Conservation (phyloP, 1,140 invertebrate species). For the Pissodes strobi region DNA sequence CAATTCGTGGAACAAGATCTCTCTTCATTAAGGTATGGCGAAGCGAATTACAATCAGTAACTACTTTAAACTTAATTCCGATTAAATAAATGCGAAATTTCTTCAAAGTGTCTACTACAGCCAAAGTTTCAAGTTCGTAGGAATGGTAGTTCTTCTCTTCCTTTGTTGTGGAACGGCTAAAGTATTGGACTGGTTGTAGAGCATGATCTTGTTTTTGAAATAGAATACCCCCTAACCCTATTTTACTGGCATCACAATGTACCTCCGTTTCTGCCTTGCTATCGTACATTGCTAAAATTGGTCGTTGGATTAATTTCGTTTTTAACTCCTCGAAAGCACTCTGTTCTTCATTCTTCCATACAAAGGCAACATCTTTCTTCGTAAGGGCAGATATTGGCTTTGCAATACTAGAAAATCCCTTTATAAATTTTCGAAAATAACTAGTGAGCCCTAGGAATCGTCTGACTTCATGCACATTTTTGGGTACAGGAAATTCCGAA, state of each 20-base stretch:
- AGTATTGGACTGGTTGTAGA: constrained; percentile 19
- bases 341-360: neutral
- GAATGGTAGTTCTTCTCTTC: constrained; percentile 8
- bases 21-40: no score
- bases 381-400: neutral
- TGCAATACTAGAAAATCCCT: neutral
- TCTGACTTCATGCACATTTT: neutral
- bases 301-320: constrained; percentile 28
- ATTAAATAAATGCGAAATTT: no score
- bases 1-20: constrained; percentile 43
- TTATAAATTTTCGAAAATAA: constrained; percentile 14
- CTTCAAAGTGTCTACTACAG: neutral
- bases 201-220: constrained; percentile 31
- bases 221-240: constrained; percentile 42
- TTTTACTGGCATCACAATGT: constrained; percentile 44
- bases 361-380: neutral
- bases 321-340: constrained; percentile 16
- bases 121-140: constrained; percentile 1
- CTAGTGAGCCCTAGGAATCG: neutral
- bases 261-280: constrained; percentile 40
- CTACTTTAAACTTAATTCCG: no score
- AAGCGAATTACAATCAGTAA: no score
- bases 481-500: neutral
- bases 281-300: constrained; percentile 41
- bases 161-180: neutral